These are phyloP conservation scores for Dendrolimus pini DNA, from an alignment of 2,888 invertebrate species.

Conservation along the genomic window DNA sequence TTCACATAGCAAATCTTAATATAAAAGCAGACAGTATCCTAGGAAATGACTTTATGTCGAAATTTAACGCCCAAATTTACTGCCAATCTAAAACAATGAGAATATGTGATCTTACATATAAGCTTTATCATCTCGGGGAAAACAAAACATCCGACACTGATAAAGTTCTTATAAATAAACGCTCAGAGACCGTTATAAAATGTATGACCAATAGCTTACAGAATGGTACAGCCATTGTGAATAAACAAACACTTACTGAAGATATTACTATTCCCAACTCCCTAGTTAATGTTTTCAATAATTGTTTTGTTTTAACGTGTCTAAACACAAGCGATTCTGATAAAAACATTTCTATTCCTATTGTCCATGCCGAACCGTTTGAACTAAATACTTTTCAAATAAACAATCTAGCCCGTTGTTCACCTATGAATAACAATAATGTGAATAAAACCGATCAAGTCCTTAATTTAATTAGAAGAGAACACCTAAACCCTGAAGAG, in stretches of 20 bases:
- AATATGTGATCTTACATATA: slow-evolving; percentile 16
- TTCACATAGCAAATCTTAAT: slow-evolving; percentile 21
- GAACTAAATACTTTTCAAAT: background rate
- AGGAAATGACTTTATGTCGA: slow-evolving; percentile 26
- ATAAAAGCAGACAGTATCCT: slow-evolving; percentile 21
- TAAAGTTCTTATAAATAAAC: slow-evolving; percentile 12
- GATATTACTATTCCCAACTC: slow-evolving; percentile 19
- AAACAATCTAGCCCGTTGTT: background rate
- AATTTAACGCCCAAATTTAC: slow-evolving; percentile 22
- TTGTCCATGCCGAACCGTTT: slow-evolving; percentile 6
- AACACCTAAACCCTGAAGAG: slow-evolving; percentile 27
- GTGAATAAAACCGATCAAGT: slow-evolving; percentile 3
- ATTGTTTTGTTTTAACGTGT: slow-evolving; percentile 11
- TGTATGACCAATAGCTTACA: slow-evolving; percentile 13
- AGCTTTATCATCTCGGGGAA: slow-evolving; percentile 14
- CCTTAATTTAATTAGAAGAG: slow-evolving; percentile 7
- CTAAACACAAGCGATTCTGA: slow-evolving; percentile 2
- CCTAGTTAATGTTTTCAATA: slow-evolving; percentile 14
- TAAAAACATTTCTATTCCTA: background rate
- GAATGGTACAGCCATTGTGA: slow-evolving; percentile 15
- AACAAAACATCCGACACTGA: background rate
- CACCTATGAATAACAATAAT: background rate
- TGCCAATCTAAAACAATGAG: slow-evolving; percentile 25
- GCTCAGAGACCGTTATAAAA: slow-evolving; percentile 21
- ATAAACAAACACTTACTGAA: slow-evolving; percentile 17